phyloP scores from a whole-genome alignment of 2,888 invertebrate genomes.

The Cactoblastis cactorum region DNA sequence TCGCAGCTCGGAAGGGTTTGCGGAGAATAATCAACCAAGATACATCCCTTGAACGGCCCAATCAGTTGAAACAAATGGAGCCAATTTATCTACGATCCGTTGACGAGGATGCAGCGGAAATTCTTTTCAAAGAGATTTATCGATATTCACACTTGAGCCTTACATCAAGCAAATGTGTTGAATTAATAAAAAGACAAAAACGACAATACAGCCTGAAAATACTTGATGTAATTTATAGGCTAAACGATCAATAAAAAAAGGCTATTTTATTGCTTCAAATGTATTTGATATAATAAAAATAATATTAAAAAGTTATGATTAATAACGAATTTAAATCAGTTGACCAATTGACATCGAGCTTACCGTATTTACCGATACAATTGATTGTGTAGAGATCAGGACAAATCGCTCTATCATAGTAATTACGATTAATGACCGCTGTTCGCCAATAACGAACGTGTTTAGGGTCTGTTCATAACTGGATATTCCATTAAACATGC shows the following conservation, averaged over 20 bases:
- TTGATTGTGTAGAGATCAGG: constrained; percentile 19
- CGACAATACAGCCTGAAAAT: background rate
- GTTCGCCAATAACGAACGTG: constrained; percentile 15
- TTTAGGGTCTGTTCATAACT: constrained; percentile 8
- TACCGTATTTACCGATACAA: constrained; percentile 20
- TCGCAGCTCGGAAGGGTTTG: constrained; percentile 55
- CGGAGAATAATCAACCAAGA: constrained; percentile 69
- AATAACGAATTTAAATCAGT: constrained; percentile 1
- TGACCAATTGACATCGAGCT: constrained; percentile 9
- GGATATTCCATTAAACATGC: background rate
- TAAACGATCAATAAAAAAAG: too few species aligned
- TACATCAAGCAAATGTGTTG: background rate
- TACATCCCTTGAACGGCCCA: constrained; percentile 61
- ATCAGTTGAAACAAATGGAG: constrained; percentile 69
- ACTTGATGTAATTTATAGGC: background rate
- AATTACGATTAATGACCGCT: constrained; percentile 41
- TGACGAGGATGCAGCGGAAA: constrained; percentile 25
- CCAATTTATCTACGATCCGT: constrained; percentile 44
- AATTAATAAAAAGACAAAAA: background rate
- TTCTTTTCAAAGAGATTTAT: constrained; percentile 20
- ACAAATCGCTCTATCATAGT: constrained; percentile 31
- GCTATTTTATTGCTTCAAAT: too few species aligned
- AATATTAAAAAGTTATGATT: constrained; percentile 2
- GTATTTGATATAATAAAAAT: too few species aligned
- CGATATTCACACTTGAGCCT: constrained; percentile 20